phyloP scores from a whole-genome alignment of 2,888 invertebrate species.

The Syrphus vitripennis region DNA sequence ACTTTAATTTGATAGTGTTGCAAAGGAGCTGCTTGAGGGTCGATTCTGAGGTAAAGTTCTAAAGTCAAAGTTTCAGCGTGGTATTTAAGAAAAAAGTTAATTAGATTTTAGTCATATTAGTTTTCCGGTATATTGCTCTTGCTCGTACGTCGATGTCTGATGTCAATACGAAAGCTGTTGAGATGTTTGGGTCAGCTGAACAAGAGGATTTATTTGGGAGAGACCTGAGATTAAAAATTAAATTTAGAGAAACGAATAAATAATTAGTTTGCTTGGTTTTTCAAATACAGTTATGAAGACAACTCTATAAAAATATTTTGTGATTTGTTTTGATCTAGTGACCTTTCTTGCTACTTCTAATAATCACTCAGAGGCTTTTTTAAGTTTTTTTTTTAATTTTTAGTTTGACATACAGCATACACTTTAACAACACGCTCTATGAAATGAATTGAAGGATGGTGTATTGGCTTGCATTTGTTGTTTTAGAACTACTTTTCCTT shows the following conservation, averaged over 20 bases:
- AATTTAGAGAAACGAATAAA: not conserved
- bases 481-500: too few species aligned
- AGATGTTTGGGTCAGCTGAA: slow-evolving; percentile 18
- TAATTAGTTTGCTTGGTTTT: not conserved
- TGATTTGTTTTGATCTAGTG: too few species aligned
- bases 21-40: slow-evolving; percentile 41
- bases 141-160: slow-evolving; percentile 4
- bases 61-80: slow-evolving; percentile 63
- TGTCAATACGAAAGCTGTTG: slow-evolving; percentile 16
- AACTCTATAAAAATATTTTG: too few species aligned
- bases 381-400: too few species aligned
- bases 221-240: not conserved
- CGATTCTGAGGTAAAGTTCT: slow-evolving; percentile 54
- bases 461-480: too few species aligned
- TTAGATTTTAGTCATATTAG: slow-evolving; percentile 59
- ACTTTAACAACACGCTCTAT: too few species aligned
- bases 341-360: too few species aligned
- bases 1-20: slow-evolving; percentile 70
- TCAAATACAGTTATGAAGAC: too few species aligned
- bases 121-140: slow-evolving; percentile 7
- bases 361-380: too few species aligned
- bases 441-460: too few species aligned
- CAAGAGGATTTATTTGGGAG: not conserved
- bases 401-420: too few species aligned
- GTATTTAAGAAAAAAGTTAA: slow-evolving; percentile 62